phyloP scores from a whole-genome alignment of 2,113 vertebrate genomes.

The Neotoma lepida region DNA sequence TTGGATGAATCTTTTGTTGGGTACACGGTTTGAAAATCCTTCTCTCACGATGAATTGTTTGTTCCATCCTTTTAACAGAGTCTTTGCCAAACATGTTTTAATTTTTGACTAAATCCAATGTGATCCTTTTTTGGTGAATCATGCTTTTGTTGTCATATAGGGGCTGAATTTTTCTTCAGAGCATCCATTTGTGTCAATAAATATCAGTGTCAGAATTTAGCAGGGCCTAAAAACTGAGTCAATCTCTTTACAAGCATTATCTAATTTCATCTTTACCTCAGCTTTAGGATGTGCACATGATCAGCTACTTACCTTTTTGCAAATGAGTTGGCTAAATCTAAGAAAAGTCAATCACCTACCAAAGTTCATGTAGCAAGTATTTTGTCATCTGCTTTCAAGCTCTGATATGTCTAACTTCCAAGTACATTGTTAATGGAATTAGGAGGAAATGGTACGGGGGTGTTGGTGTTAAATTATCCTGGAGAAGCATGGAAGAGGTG shows the following conservation, averaged over 20 bases:
- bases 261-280: constrained; percentile 31
- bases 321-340: neutral
- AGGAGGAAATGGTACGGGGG: neutral
- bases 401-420: neutral
- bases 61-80: neutral
- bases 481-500: neutral
- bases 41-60: neutral
- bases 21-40: neutral
- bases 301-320: constrained; percentile 26
- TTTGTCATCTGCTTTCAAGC: constrained; percentile 38
- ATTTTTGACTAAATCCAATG: neutral
- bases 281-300: neutral
- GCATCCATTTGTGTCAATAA: neutral
- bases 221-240: neutral
- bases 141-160: neutral
- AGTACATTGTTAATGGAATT: neutral
- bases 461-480: neutral
- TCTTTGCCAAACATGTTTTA: constrained; percentile 11
- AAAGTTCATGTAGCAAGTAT: constrained; percentile 5
- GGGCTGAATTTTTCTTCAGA: neutral
- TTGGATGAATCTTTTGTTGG: neutral
- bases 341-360: neutral
- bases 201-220: neutral
- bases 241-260: neutral
- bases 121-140: neutral